Evolutionary conservation across 2,888 invertebrate species (phyloP).

Genomic region (Alentia gelatinosa): DNA sequence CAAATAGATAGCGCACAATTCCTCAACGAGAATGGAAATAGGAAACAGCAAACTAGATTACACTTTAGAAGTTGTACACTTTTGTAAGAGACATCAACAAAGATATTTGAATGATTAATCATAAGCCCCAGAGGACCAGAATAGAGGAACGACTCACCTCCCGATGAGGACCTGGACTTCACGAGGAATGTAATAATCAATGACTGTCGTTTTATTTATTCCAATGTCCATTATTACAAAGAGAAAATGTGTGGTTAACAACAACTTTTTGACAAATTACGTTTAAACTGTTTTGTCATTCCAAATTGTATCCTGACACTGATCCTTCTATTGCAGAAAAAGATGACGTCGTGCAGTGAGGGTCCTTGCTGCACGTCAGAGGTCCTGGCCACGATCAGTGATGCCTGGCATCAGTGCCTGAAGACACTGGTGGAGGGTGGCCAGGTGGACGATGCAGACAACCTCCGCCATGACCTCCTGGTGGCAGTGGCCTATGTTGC

Average conservation of each 20-base stretch:
- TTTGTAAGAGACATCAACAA: too few relatives aligned
- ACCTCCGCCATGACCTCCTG: neutral
- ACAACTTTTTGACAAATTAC: neutral
- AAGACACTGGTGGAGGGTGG: neutral
- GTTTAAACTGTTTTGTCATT: neutral
- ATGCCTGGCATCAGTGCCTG: neutral
- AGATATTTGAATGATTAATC: too few relatives aligned
- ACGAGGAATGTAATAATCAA: too few relatives aligned
- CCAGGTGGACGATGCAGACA: neutral
- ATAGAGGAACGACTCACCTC: neutral
- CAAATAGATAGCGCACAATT: too few relatives aligned
- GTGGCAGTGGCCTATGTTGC: constrained; percentile 22
- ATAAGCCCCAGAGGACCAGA: too few relatives aligned
- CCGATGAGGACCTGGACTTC: neutral
- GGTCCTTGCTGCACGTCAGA: neutral
- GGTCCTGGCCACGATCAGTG: neutral
- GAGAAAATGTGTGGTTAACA: neutral
- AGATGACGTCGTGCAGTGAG: constrained; percentile 3
- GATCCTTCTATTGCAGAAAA: neutral
- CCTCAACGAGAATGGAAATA: too few relatives aligned
- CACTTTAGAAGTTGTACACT: too few relatives aligned
- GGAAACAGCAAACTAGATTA: too few relatives aligned
- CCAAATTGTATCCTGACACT: neutral
- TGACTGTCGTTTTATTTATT: neutral
- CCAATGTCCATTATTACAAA: constrained; percentile 18